Base-by-base conservation (phyloP, 2,797 vertebrate species). In the Okamejei kenojei region DNA sequence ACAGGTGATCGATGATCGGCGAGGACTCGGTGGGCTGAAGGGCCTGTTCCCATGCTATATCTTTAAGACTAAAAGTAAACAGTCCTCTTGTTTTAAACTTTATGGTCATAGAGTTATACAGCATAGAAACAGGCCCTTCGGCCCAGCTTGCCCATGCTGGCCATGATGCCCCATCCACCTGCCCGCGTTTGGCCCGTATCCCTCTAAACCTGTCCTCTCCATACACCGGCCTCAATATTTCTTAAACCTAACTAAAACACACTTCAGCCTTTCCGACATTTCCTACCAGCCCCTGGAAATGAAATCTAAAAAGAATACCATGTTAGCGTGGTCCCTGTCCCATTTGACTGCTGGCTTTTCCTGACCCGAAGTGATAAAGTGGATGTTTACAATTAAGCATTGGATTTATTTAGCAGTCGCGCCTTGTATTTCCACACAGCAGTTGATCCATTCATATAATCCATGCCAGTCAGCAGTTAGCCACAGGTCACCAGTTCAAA, bases 401-500 rank as follows among this genome's bases (percentile, higher is more conserved):
- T 7, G 71, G 38, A 29, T 21, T 58, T 45, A 54, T 45, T 76
- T 92, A 17, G 90, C 35, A 38, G 19, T 23, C 68, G 76, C 23
- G 90, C 90, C 68, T 17, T 58, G 35, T 76, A 76, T 54, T 92
- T 74, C 71, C 90, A 74, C 90, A 17, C 5, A 74, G 23, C 23
- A 76, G 35, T 58, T 74, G 71, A 58, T 91, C 68, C 88, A 92
- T 92, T 92, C 90, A 76, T 38, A 21, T 71, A 92, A 92, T 92
- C 35, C 23, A 38, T 93, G 93, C 93, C 94, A 95, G 96, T 97
- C 96, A 96, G 96, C 95, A 97, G 96, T 95, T 95, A 93, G 79
- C 94, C 96, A 94, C 95, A 96, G 95, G 94, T 93, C 95, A 94
- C 6, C 93, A 95, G 97, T 97, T 98, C 97, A 95, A 95, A 94